Conservation (phyloP, 2,113 vertebrate genomes). For the Sminthopsis crassicaudata region DNA sequence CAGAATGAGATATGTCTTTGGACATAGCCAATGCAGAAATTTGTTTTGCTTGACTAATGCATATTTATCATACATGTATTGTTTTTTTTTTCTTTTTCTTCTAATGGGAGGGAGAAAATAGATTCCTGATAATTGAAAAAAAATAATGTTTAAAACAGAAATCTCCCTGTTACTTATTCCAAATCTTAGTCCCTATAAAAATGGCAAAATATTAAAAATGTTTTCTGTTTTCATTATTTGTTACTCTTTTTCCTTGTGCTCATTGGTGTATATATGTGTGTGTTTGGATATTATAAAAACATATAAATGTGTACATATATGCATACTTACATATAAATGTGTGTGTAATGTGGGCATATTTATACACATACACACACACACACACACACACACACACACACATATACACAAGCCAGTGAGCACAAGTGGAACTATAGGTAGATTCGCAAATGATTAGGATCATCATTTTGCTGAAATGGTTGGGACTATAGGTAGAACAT, state of each 20-base stretch:
- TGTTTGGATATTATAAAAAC: not conserved
- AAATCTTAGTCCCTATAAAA: not conserved
- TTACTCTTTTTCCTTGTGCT: not conserved
- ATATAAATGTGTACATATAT: not conserved
- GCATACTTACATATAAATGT: too few relatives aligned
- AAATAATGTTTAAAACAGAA: not conserved
- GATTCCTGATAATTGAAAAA: not conserved
- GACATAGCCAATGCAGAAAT: not conserved
- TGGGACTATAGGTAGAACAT: constrained; percentile 62
- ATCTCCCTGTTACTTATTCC: not conserved
- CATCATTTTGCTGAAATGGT: constrained; percentile 53
- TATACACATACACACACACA: not conserved
- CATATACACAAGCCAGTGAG: not conserved
- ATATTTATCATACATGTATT: not conserved
- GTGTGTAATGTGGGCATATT: not conserved
- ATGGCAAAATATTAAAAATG: not conserved
- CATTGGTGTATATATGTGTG: not conserved
- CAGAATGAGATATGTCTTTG: not conserved
- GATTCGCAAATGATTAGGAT: constrained; percentile 43
- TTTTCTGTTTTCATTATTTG: not conserved
- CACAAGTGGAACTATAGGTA: not conserved
- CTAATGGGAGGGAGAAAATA: not conserved
- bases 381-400: not conserved
- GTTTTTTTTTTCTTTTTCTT: not conserved
- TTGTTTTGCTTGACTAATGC: not conserved